Evolutionary conservation across 2,113 vertebrate species (phyloP), one percentile per base, ranked within the genome.

Genomic region (Gasterosteus aculeatus): DNA sequence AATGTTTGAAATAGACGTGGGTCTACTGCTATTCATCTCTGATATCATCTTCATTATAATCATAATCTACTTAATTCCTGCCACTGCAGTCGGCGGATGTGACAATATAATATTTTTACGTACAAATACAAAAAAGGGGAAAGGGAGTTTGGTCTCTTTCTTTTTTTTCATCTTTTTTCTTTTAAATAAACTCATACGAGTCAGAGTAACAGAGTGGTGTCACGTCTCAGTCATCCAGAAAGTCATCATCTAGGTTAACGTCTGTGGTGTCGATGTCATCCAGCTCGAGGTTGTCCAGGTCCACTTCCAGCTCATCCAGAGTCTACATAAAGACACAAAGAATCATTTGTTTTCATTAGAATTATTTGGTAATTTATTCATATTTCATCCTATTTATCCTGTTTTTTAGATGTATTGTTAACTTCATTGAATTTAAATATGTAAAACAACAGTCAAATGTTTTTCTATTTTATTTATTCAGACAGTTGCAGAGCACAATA

Each of bases 221-320:
- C 22, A 44, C 22, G 39, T 84, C 46, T 89, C 59, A 93, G 64
- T 92, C 92, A n/a, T 92, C 89, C 12, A 91, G 90, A 89, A 99
- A 98, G 68, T 99, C 98, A 81, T 99, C 98, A 84, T 99, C 98
- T 39, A 99, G 92, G 85, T 99, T 98, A 82, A 99, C 95, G 77
- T 98, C 97, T 87, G 97, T 94, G 87, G 98, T 98, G 87, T 99
- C 98, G 44, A 99, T 96, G 89, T 99, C 98, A 14, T 98, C 98
- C 83, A 99, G 91, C 63, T 99, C 98, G 93, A 99, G 90, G 91
- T 98, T 98, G 94, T 99, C 97, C 63, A 99, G 87, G 82, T 99
- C 98, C 67, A 96, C 96, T 44, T 99, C 98, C 53, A 99, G 93
- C 49, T 99, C 98, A 18, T 97, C 94, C 88, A 98, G 92, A 69